Evolutionary conservation across 2,888 invertebrate species (phyloP), one percentile per base, ranked within the genome.

Genomic region (Xestoiulus laeticollis): DNA sequence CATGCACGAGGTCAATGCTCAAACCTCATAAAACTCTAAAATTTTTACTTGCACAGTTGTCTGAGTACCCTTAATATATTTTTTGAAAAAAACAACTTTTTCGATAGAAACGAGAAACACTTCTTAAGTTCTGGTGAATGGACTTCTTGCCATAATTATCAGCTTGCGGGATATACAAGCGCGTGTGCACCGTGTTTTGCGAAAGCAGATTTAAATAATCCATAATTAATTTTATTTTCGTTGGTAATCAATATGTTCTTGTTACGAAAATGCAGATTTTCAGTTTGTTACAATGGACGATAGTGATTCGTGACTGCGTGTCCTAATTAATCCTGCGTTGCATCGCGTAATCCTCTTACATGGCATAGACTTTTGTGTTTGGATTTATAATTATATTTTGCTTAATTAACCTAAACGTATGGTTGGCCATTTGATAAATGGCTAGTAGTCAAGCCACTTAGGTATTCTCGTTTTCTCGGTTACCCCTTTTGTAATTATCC

Each of bases 341-440:
- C 78, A 78, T 30, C 30, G 16, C 78, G 30, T 78, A 78, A 78
- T 78, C 78, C 78, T 78, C 78, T 78, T 78, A 78, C 78, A 16
- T 16, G 10, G 78, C 78, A 30, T 26, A 12, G 30, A 16, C 26
- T 78, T 78, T 10, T 78, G 30, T 78, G 78, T 78, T 78, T 30
- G 78, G 26, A 19, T 78, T 26, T 26, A 16, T 78, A 78, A 78
- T 78, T 78, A 78, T 78, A 78, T 30, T 78, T 78, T 32, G 78
- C 30, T 16, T 78, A 78, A 78, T 78, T 78, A 78, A 30, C 30
- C 78, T 32, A 30, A 78, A 78, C 30, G 30, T 78, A 10, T 10
- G 16, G 78, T 30, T 30, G 78, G 16, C 78, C 30, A 32, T 78
- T 78, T 32, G 30, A 30, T 78, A 78, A 78, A 78, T 78, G 30